Evolutionary conservation across 2,888 invertebrate genomes (phyloP).

Genomic region (Rhopalosiphum nymphaeae): DNA sequence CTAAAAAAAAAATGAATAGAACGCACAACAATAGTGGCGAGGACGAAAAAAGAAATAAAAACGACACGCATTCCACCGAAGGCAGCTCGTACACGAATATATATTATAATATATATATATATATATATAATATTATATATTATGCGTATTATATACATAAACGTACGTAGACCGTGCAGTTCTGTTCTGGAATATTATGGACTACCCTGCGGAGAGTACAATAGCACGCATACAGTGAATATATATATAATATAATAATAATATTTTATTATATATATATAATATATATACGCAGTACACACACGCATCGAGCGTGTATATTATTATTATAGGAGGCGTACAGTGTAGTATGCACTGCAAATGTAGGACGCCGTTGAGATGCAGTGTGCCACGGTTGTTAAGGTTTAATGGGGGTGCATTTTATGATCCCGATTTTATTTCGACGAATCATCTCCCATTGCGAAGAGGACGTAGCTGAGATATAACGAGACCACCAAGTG

Average conservation of each 20-base stretch:
- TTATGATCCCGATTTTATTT: not conserved
- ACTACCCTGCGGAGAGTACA: conserved; percentile 47
- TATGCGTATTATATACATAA: not conserved
- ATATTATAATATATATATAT: no score
- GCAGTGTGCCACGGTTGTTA: not conserved
- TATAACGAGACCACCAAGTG: not conserved
- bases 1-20: conserved; percentile 36
- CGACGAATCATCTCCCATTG: not conserved
- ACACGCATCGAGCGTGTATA: not conserved
- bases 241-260: not conserved
- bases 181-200: conserved; percentile 28
- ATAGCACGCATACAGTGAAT: not conserved
- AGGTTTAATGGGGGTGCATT: not conserved
- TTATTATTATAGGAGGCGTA: not conserved
- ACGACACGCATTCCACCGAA: conserved; percentile 50
- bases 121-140: not conserved
- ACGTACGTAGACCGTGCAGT: not conserved
- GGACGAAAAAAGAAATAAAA: conserved; percentile 21
- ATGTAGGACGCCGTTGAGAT: not conserved
- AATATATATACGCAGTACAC: not conserved
- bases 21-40: conserved; percentile 21
- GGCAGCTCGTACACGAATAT: not conserved
- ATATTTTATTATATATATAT: conserved; percentile 7
- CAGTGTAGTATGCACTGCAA: not conserved
- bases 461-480: not conserved